Conservation (phyloP, 2,113 vertebrate genomes). For the Rhinoptilus africanus region DNA sequence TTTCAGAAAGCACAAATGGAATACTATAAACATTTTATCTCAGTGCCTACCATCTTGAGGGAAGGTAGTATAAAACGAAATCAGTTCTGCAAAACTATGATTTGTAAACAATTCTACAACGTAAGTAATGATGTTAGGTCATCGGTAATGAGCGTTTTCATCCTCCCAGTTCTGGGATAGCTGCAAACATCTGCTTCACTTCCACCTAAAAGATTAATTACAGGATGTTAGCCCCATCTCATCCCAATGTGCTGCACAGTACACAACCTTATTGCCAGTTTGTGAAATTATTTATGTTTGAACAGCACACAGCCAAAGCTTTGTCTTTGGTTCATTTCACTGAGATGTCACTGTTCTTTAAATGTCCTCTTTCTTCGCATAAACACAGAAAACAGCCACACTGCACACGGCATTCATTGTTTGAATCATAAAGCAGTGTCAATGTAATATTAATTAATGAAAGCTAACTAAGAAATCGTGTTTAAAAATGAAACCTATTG, state of each 20-base stretch:
- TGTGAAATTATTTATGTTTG: slow-evolving; percentile 28
- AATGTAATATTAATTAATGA: slow-evolving; percentile 37
- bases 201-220: slow-evolving; percentile 20
- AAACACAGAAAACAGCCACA: slow-evolving; percentile 39
- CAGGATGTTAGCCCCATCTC: slow-evolving; percentile 24
- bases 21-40: neutral
- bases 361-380: slow-evolving; percentile 57
- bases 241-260: slow-evolving; percentile 1
- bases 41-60: slow-evolving; percentile 38
- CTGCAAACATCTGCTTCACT: slow-evolving; percentile 18
- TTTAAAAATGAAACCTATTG: slow-evolving; percentile 58
- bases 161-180: neutral
- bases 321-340: slow-evolving; percentile 87
- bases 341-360: slow-evolving; percentile 65
- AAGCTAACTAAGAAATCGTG: slow-evolving; percentile 45
- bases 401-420: slow-evolving; percentile 46
- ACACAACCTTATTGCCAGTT: slow-evolving; percentile 62
- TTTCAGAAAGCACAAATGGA: slow-evolving; percentile 56
- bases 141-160: neutral
- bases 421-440: slow-evolving; percentile 59
- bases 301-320: slow-evolving; percentile 75
- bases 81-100: slow-evolving; percentile 32
- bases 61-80: slow-evolving; percentile 51
- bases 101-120: slow-evolving; percentile 65
- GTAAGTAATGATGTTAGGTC: neutral